Evolutionary conservation across 92 coral and sea anemone species (phyloP).

Genomic region (Epizoanthus rinbou): DNA sequence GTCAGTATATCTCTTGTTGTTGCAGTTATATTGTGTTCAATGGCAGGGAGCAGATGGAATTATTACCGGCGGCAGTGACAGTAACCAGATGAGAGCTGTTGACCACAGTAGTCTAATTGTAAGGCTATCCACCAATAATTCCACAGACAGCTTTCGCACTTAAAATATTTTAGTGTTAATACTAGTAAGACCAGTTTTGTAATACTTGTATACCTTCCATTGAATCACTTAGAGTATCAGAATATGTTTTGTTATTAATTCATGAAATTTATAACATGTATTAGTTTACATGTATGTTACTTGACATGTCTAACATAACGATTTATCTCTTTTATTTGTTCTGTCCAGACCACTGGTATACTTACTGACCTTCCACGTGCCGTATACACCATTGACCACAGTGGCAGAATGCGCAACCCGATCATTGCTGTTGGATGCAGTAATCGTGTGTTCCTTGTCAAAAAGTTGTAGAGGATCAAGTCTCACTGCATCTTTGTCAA

Average conservation of each 20-base stretch:
- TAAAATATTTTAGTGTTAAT: no score
- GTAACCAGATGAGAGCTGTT: conserved; percentile 88
- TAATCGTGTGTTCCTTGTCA: conserved; percentile 79
- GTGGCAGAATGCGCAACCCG: conserved; percentile 75
- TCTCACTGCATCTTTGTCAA: background rate
- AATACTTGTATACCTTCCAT: no score
- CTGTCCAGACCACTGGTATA: conserved; percentile 88
- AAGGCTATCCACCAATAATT: background rate
- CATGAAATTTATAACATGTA: background rate
- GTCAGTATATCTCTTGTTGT: background rate
- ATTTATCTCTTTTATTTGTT: background rate
- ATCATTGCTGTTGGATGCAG: conserved; percentile 82
- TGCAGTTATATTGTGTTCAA: conserved; percentile 89
- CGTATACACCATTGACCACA: conserved; percentile 90
- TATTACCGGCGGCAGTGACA: conserved; percentile 94
- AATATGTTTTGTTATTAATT: no score
- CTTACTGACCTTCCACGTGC: conserved; percentile 95
- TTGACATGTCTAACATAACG: no score
- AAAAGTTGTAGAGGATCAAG: conserved; percentile 46
- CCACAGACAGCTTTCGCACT: background rate
- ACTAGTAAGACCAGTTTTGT: no score
- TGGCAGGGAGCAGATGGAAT: conserved; percentile 92
- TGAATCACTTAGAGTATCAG: no score
- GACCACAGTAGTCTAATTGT: conserved; percentile 84
- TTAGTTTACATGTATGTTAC: no score